Conservation (phyloP, 2,797 vertebrate genomes). For the Lepilemur septentrionalis region DNA sequence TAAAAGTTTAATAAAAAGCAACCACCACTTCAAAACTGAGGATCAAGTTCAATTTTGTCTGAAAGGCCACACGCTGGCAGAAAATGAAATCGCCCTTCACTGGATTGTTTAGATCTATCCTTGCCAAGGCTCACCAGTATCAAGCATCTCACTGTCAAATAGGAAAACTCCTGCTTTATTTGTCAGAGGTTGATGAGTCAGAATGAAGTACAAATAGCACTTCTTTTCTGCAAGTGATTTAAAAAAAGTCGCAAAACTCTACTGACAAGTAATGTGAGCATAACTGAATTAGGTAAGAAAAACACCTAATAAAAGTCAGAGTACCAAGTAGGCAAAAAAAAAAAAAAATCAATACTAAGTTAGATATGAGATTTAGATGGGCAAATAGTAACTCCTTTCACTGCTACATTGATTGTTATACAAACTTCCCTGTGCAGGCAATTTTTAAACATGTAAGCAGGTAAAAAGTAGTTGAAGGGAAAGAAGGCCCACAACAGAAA, state of each 20-base stretch:
- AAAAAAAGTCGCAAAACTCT: background rate
- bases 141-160: background rate
- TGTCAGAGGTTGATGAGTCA: background rate
- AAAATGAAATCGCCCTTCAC: background rate
- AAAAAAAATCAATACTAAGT: background rate
- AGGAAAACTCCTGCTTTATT: background rate
- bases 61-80: constrained; percentile 35
- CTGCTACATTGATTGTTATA: background rate
- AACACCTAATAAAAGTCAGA: background rate
- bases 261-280: background rate
- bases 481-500: background rate
- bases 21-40: background rate
- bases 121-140: background rate
- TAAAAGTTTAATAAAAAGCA: constrained; percentile 62
- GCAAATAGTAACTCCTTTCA: background rate
- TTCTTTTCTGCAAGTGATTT: background rate
- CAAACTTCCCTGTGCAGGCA: background rate
- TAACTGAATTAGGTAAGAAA: background rate
- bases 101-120: background rate
- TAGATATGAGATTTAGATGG: background rate
- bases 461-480: background rate
- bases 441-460: background rate
- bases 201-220: background rate
- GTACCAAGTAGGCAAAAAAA: background rate
- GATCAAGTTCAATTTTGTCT: constrained; percentile 32